Evolutionary conservation across 2,113 vertebrate species (phyloP), one percentile per base, ranked within the genome.

Genomic region (Cynocephalus volans): DNA sequence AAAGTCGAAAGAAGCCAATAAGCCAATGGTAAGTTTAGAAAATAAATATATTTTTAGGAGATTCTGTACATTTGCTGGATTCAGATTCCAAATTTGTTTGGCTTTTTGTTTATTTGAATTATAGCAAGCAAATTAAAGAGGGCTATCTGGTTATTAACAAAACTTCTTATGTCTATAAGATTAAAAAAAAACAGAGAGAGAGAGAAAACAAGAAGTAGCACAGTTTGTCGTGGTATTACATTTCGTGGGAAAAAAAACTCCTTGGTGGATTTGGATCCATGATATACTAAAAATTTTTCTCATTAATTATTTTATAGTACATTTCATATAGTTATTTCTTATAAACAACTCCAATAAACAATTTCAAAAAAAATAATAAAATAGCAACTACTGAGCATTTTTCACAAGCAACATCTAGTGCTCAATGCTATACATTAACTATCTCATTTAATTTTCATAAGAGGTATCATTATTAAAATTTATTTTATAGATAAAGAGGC

Each of bases 301-400:
- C 36, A 54, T 26, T 64, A 85, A 58, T 81, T 24, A 86, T 86
- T 93, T 54, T 5, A 67, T 33, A 54, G 12, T 7, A 75, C 31
- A 62, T 50, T 83, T 88, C 3, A 24, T 54, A 14, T 48, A 12
- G 8, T 23, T 93, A 31, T 80, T 95, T 90, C n/a, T 52, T 62
- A 60, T 77, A 93, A 93, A 33, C 23, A 52, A 50, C 24, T 92
- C 12, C 41, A 90, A 45, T 2, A 80, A 60, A 76, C 1, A 65
- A 33, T 85, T 77, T 84, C n/a, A 88, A 19, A 90, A 83, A 88
- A 83, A 90, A 64, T 52, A 94, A 89, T 85, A 56, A 31, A 85
- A 24, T 76, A 73, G 1, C 41, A 62, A 84, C 36, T 80, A 54
- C 52, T 64, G 15, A 56, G 0, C 9, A 28, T 82, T 87, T 77